These are phyloP conservation scores for Agapornis canus DNA, from an alignment of 2,797 vertebrate species.

Conservation along the genomic window DNA sequence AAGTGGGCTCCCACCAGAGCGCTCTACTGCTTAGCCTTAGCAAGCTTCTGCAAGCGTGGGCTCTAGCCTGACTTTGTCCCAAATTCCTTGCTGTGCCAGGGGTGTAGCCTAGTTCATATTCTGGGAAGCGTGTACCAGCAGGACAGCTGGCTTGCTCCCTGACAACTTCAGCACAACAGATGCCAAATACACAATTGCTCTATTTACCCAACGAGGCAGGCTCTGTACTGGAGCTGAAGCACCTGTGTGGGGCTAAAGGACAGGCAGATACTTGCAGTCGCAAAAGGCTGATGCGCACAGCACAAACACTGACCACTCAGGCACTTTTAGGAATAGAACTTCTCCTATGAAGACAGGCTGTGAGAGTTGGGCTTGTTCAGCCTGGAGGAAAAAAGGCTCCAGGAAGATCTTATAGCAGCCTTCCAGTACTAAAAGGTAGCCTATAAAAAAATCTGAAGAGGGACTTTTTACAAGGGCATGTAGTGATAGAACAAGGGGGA, in stretches of 20 bases:
- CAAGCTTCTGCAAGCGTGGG: neutral
- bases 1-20: neutral
- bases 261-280: accelerated
- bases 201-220: neutral
- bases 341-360: neutral
- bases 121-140: neutral
- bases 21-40: neutral
- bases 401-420: neutral
- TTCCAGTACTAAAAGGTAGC: neutral
- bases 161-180: slow-evolving; percentile 6
- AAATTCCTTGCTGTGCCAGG: neutral
- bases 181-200: neutral
- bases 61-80: slow-evolving; percentile 4
- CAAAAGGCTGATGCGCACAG: accelerated
- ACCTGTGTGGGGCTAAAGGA: neutral
- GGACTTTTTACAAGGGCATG: neutral
- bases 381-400: neutral
- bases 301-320: accelerated
- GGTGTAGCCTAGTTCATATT: neutral
- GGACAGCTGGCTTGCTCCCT: neutral
- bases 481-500: neutral
- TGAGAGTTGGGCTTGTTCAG: neutral
- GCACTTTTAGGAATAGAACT: neutral
- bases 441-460: neutral
- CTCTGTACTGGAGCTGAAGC: accelerated